These are phyloP conservation scores for Onychomys arenicola DNA, from an alignment of 2,797 vertebrate species.

Conservation along the genomic window DNA sequence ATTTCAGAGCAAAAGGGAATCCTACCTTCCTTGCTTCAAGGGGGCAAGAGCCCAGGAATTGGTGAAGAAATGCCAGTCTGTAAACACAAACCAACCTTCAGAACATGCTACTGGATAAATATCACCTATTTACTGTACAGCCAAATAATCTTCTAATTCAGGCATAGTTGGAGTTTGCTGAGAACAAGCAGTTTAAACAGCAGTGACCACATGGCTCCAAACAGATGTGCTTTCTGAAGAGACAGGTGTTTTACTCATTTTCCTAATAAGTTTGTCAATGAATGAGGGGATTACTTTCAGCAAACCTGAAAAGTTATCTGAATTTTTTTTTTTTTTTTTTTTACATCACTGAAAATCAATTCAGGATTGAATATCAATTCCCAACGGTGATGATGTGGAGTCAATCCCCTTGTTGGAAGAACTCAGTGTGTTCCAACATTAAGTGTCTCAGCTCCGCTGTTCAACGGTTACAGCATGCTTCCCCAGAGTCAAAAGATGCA, in stretches of 20 bases:
- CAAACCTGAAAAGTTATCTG: conserved; percentile 19
- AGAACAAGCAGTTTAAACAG: conserved; percentile 54
- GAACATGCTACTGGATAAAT: conserved; percentile 50
- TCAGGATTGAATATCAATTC: conserved; percentile 58
- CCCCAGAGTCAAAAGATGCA: conserved; percentile 67
- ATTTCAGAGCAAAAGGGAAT: conserved; percentile 34
- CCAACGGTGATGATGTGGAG: neutral
- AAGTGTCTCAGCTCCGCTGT: conserved; percentile 67
- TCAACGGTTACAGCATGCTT: conserved; percentile 57
- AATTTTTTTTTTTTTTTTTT: conserved; percentile 26
- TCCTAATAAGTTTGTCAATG: conserved; percentile 44
- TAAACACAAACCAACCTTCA: conserved; percentile 57
- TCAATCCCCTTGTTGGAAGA: conserved; percentile 43
- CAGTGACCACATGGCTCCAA: neutral
- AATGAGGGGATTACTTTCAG: conserved; percentile 40
- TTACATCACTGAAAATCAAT: conserved; percentile 31
- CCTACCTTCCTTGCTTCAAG: neutral
- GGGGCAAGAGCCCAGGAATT: neutral
- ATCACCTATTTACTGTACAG: conserved; percentile 66
- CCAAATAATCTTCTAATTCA: conserved; percentile 52
- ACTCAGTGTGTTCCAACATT: conserved; percentile 38
- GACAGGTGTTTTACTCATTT: conserved; percentile 37
- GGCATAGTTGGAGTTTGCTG: conserved; percentile 50
- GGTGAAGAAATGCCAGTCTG: conserved; percentile 48
- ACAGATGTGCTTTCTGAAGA: neutral